Conservation (phyloP, 2,888 invertebrate species). For the Nomada hirtipes region DNA sequence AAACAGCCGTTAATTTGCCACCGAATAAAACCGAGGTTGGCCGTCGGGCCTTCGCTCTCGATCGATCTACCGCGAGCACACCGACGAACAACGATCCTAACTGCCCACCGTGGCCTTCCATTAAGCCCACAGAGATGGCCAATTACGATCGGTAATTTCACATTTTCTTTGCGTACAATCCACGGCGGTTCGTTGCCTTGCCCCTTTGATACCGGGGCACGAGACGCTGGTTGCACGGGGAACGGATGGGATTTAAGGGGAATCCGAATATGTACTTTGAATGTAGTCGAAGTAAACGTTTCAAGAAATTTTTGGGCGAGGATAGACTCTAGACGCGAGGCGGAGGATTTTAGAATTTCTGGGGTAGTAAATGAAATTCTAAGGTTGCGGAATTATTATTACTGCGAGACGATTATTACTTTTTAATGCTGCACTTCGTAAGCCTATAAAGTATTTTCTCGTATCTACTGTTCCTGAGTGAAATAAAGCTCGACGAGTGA, state of each 20-base stretch:
- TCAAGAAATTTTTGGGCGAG: no score
- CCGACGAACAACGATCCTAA: conserved; percentile 38
- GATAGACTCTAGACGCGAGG: no score
- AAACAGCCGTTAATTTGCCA: conserved; percentile 62
- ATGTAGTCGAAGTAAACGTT: no score
- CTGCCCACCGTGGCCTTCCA: conserved; percentile 47
- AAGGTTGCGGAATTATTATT: no score
- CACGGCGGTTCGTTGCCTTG: conserved; percentile 12
- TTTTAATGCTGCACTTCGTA: no score
- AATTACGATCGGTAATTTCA: conserved; percentile 66
- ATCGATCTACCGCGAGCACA: conserved; percentile 28
- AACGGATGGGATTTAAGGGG: not conserved
- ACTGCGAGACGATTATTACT: no score
- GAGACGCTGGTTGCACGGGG: no score
- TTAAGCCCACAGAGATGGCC: conserved; percentile 51
- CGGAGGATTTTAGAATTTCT: no score
- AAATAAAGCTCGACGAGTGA: not conserved
- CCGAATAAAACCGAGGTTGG: conserved; percentile 45
- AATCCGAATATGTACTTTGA: not conserved
- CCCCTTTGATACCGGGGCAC: no score
- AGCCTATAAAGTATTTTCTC: not conserved
- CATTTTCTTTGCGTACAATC: conserved; percentile 52
- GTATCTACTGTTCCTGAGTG: not conserved
- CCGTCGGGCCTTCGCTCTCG: conserved; percentile 15
- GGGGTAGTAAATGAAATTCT: no score